Conservation (phyloP, 2,113 vertebrate species). For the Petromus typicus region DNA sequence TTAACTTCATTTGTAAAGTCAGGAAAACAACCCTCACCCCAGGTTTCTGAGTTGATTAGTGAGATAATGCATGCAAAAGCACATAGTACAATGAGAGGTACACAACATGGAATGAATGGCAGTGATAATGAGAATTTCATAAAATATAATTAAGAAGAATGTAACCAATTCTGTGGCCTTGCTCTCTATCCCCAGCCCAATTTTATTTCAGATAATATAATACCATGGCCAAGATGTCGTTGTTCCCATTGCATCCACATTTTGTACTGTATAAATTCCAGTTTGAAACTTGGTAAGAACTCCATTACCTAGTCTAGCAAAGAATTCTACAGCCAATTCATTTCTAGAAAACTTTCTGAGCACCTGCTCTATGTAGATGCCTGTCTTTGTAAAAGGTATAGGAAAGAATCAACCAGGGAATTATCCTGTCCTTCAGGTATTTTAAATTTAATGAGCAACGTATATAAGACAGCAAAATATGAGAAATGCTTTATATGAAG, state of each 20-base stretch:
- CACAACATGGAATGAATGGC: neutral
- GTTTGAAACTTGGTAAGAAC: neutral
- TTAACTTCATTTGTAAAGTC: neutral
- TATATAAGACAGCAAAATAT: neutral
- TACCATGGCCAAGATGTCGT: neutral
- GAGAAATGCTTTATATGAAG: neutral
- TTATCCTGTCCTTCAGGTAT: neutral
- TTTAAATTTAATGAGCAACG: neutral
- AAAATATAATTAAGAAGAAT: neutral
- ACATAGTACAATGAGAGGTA: neutral
- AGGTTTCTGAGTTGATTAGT: neutral
- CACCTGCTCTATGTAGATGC: neutral
- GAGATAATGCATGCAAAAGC: neutral
- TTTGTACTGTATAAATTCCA: neutral
- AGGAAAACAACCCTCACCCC: neutral
- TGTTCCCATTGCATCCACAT: neutral
- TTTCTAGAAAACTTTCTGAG: neutral
- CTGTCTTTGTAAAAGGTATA: neutral
- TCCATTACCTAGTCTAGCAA: neutral
- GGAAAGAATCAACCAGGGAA: constrained; percentile 18
- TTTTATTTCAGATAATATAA: neutral
- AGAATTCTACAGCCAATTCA: neutral
- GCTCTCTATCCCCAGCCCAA: neutral
- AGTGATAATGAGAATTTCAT: neutral
- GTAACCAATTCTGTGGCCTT: neutral